These are phyloP conservation scores for Pycnonotus jocosus DNA, from an alignment of 2,113 vertebrate species.

Conservation along the genomic window DNA sequence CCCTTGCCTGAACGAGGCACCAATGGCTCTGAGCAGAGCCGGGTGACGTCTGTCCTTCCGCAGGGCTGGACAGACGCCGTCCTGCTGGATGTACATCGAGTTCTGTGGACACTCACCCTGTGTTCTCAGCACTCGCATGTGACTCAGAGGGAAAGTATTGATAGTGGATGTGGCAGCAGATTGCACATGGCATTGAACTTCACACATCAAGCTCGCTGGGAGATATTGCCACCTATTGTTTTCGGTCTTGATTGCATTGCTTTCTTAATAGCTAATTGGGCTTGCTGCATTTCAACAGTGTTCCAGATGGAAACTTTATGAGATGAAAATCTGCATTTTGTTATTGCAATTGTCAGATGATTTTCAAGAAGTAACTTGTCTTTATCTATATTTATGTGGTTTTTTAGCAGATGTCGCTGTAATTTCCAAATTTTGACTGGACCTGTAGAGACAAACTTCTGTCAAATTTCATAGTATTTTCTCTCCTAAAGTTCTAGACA, in stretches of 20 bases:
- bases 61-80: not conserved
- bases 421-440: not conserved
- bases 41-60: not conserved
- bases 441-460: not conserved
- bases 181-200: conserved; percentile 38
- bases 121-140: not conserved
- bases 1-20: not conserved
- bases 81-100: conserved; percentile 43
- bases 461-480: not conserved
- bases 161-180: conserved; percentile 47
- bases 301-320: not conserved
- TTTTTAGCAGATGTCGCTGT: not conserved
- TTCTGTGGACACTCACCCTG: not conserved
- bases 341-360: not conserved
- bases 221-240: conserved; percentile 57
- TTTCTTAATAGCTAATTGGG: not conserved
- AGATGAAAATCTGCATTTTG: not conserved
- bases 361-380: fast-evolving
- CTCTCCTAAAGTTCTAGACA: not conserved
- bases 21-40: not conserved
- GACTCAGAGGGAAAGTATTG: conserved; percentile 56
- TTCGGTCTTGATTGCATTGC: conserved; percentile 35
- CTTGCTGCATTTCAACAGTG: not conserved
- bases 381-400: not conserved
- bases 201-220: conserved; percentile 17